A percentile compares a stretch with the other conserved stretches of the same genome.
Evolutionary conservation across 2,113 vertebrate species (phyloP).

Genomic region (Anolis carolinensis): DNA sequence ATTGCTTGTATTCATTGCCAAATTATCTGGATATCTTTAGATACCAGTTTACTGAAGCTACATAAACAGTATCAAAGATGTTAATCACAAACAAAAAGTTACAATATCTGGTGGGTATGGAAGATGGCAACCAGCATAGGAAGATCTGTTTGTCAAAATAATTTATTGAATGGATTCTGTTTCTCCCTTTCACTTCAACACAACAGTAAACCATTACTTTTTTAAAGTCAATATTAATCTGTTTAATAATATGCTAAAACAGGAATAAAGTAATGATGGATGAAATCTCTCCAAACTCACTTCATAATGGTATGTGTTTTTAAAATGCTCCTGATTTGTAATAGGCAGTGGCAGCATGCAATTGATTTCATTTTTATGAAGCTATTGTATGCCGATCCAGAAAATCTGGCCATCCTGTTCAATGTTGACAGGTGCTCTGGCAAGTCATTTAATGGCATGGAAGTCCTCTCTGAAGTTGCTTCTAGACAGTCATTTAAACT

Average conservation of each 20-base stretch:
- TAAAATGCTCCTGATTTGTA: background rate
- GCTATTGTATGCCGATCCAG: too few relatives aligned
- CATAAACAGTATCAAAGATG: background rate
- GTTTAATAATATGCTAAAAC: background rate
- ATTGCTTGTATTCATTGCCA: background rate
- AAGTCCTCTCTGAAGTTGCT: too few relatives aligned
- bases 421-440: background rate
- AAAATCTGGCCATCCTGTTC: too few relatives aligned
- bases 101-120: background rate
- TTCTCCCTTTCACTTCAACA: background rate
- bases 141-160: background rate
- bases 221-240: background rate
- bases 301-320: background rate
- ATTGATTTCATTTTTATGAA: background rate
- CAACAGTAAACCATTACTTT: background rate
- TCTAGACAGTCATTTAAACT: too few relatives aligned
- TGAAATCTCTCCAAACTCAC: background rate
- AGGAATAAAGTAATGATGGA: background rate
- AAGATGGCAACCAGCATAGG: background rate
- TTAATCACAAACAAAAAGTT: background rate
- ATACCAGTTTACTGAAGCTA: background rate
- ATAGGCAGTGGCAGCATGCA: background rate
- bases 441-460: too few relatives aligned
- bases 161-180: constrained; percentile 3
- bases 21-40: background rate